A percentile compares a stretch with the other conserved stretches of the same genome.
Conservation (phyloP, 2,888 invertebrate genomes). For the Automeris io region DNA sequence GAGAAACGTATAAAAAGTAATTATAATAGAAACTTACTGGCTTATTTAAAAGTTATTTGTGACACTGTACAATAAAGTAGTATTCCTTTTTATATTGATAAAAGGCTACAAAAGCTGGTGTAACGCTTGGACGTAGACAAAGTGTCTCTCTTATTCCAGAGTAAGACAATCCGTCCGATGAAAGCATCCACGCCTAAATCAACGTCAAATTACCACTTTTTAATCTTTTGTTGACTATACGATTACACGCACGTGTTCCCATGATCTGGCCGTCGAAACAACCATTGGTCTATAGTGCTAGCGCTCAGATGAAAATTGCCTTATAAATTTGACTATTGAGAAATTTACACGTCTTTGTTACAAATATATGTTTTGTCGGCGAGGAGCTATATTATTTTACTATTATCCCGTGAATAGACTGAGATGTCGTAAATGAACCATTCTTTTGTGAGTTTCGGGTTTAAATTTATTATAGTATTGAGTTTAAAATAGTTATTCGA, state of each 20-base stretch:
- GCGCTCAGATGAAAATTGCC: constrained; percentile 41
- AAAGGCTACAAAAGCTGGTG: constrained; percentile 33
- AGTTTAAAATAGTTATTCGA: constrained; percentile 35
- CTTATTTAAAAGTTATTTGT: constrained; percentile 14
- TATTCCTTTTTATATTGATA: too few species aligned
- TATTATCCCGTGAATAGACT: constrained; percentile 51
- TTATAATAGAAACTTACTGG: neutral
- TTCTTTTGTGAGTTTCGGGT: constrained; percentile 47
- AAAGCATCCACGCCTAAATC: constrained; percentile 62
- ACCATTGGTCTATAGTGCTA: constrained; percentile 47
- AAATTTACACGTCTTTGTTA: constrained; percentile 70
- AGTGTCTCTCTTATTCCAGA: constrained; percentile 36
- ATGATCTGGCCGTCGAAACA: constrained; percentile 36
- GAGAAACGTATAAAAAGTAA: too few species aligned
- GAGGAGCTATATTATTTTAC: constrained; percentile 55
- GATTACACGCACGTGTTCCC: constrained; percentile 68
- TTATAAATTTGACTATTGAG: constrained; percentile 66
- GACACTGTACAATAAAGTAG: constrained; percentile 48
- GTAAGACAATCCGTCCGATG: constrained; percentile 65
- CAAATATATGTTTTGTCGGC: constrained; percentile 52
- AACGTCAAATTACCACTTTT: constrained; percentile 75
- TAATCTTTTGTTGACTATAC: constrained; percentile 70
- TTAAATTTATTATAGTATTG: constrained; percentile 45
- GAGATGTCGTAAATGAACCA: constrained; percentile 55
- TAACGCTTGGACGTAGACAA: constrained; percentile 35